A percentile compares a stretch with the other conserved stretches of the same genome.
These are phyloP conservation scores for Prinia subflava DNA, from an alignment of 2,113 vertebrate genomes.

Conservation along the genomic window DNA sequence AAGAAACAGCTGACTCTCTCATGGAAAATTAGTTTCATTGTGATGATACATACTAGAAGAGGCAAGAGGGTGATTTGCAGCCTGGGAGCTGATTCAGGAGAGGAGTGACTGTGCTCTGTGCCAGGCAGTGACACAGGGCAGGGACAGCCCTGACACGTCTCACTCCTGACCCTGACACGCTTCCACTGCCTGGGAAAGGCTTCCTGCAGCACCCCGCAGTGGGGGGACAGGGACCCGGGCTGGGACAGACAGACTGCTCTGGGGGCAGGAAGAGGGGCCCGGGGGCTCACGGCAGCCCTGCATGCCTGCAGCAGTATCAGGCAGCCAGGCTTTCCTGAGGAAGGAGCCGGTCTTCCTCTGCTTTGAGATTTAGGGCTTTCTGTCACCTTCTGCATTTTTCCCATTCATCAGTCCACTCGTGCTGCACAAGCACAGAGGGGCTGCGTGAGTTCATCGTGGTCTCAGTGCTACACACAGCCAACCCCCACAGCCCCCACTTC, in stretches of 20 bases:
- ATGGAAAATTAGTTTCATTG: conserved; percentile 32
- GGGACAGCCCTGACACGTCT: neutral
- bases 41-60: neutral
- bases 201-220: neutral
- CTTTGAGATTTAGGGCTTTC: neutral
- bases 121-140: neutral
- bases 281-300: neutral
- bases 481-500: neutral
- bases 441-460: accelerated
- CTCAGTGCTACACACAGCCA: accelerated
- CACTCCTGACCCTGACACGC: neutral
- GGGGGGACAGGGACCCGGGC: accelerated
- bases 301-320: neutral
- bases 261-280: neutral
- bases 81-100: neutral
- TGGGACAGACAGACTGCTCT: neutral
- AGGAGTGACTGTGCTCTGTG: neutral
- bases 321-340: conserved; percentile 28
- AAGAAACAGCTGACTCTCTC: conserved; percentile 53
- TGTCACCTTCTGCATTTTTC: neutral
- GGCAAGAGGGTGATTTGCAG: neutral
- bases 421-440: neutral
- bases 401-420: neutral
- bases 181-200: neutral
- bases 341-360: neutral